phyloP scores from a whole-genome alignment of 2,113 vertebrate genomes.

The Scytalopus superciliaris region DNA sequence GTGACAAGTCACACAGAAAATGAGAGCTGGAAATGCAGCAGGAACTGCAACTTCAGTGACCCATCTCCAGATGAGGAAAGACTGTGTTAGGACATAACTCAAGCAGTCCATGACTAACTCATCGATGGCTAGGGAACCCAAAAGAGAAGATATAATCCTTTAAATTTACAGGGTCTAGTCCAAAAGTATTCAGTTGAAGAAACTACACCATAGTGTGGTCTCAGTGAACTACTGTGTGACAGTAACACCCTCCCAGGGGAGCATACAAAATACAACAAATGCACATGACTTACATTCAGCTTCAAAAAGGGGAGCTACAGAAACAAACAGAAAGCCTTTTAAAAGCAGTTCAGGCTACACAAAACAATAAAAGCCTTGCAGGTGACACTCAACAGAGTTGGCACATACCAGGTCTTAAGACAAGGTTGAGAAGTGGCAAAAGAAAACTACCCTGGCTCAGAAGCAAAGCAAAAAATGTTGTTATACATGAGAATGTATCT shows the following conservation, averaged over 20 bases:
- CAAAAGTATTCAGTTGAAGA: neutral
- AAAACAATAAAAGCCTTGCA: neutral
- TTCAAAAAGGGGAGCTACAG: neutral
- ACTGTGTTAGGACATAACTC: fast-evolving
- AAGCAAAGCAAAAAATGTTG: neutral
- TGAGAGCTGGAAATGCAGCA: neutral
- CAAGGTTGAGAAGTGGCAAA: neutral
- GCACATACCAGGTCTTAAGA: neutral
- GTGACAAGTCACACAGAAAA: neutral
- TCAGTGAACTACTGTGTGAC: neutral
- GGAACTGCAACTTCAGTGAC: neutral
- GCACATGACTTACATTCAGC: neutral
- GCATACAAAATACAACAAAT: neutral
- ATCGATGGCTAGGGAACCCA: too few species aligned
- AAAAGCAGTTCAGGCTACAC: neutral
- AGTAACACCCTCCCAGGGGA: neutral
- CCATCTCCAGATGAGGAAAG: neutral
- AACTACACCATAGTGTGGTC: neutral
- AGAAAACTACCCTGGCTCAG: neutral
- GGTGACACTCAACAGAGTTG: neutral
- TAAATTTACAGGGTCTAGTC: neutral
- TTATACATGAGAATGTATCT: neutral
- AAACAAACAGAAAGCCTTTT: neutral
- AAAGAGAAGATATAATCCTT: neutral
- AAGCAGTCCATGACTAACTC: neutral